A percentile compares a stretch with the other conserved stretches of the same genome.
Conservation (phyloP, 2,888 invertebrate genomes). For the Beris chalybata region DNA sequence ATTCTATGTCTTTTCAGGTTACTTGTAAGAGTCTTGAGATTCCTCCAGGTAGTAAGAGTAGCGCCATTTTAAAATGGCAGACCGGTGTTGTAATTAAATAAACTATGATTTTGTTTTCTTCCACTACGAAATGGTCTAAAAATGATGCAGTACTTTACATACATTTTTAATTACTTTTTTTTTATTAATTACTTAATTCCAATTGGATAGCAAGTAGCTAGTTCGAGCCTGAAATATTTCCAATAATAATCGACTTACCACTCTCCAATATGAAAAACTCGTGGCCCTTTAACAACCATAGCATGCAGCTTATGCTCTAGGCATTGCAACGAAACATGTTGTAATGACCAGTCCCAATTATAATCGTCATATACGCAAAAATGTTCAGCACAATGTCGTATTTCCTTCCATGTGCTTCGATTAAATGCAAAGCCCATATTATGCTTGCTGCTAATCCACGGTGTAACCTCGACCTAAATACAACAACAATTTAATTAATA, state of each 20-base stretch:
- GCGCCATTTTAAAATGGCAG: no score
- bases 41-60: no score
- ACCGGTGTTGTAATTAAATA: no score
- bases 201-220: no score
- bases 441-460: conserved; percentile 96
- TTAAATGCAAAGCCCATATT: conserved; percentile 99
- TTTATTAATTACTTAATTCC: no score
- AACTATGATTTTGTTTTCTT: no score
- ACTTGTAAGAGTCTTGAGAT: no score
- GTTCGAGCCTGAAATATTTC: not conserved
- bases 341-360: conserved; percentile 98
- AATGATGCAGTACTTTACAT: no score
- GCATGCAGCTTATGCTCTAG: conserved; percentile 77
- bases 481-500: not conserved
- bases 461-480: conserved; percentile 82
- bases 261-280: conserved; percentile 98
- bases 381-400: conserved; percentile 76
- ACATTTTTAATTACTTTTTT: no score
- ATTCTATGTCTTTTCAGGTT: no score
- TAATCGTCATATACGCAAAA: conserved; percentile 98
- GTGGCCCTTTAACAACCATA: conserved; percentile 87
- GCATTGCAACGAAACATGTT: conserved; percentile 86
- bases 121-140: no score
- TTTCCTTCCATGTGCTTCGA: conserved; percentile 80
- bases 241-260: conserved; percentile 67